Percentiles rank a stretch among this genome's conserved stretches.
These are phyloP conservation scores for Oncorhynchus masou DNA, from an alignment of 2,113 vertebrate genomes.

Conservation along the genomic window DNA sequence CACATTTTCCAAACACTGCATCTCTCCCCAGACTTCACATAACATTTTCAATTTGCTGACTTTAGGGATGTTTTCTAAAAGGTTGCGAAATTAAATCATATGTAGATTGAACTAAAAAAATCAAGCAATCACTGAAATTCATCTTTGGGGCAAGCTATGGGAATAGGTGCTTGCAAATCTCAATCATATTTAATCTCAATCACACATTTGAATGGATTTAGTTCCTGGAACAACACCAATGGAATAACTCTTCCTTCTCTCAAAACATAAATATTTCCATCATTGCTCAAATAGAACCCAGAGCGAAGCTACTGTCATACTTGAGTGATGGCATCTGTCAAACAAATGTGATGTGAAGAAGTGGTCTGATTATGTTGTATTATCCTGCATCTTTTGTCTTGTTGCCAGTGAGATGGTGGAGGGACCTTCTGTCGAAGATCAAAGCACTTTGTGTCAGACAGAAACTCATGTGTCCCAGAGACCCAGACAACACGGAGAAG, in stretches of 20 bases:
- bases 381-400: slow-evolving; percentile 56
- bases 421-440: slow-evolving; percentile 57
- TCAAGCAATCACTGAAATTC: not conserved
- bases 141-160: not conserved
- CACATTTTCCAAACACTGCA: not conserved
- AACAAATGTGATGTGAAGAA: slow-evolving; percentile 70
- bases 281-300: slow-evolving; percentile 26
- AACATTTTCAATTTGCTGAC: not conserved
- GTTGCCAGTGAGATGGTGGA: slow-evolving; percentile 63
- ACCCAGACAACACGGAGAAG: not conserved
- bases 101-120: not conserved
- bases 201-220: not conserved
- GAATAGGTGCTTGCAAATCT: too few species aligned
- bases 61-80: not conserved
- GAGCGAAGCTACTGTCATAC: slow-evolving; percentile 32
- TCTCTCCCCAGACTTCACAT: not conserved
- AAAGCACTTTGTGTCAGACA: slow-evolving; percentile 25
- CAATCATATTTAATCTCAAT: too few species aligned
- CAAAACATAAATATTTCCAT: not conserved
- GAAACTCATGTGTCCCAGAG: slow-evolving; percentile 47
- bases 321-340: slow-evolving; percentile 63
- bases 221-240: not conserved
- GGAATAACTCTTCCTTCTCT: not conserved
- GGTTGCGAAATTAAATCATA: not conserved
- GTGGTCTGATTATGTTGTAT: slow-evolving; percentile 65